These are phyloP conservation scores for Pterocles burchelli DNA, from an alignment of 2,113 vertebrate genomes.

Conservation along the genomic window DNA sequence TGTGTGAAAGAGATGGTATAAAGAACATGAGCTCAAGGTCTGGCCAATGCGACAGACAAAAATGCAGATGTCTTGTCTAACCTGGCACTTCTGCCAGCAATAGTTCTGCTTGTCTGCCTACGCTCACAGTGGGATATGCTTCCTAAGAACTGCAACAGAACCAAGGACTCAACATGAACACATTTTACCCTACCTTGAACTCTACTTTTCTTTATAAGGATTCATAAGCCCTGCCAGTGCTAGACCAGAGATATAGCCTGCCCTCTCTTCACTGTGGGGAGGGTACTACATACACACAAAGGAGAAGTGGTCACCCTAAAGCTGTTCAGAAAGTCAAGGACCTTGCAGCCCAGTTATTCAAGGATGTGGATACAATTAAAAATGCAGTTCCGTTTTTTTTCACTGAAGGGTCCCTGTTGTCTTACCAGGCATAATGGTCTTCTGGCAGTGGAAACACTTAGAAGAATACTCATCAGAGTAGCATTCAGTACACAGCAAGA, in stretches of 20 bases:
- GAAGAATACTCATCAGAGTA: constrained; percentile 81
- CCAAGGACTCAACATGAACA: not conserved
- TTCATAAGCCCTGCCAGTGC: not conserved
- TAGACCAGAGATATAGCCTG: not conserved
- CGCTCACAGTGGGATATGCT: rapidly evolving
- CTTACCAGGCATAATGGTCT: constrained; percentile 85
- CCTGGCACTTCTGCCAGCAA: not conserved
- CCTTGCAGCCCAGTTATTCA: not conserved
- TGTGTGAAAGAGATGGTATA: not conserved
- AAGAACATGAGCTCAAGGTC: not conserved
- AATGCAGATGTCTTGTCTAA: not conserved
- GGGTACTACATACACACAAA: not conserved
- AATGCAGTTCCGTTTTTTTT: not conserved
- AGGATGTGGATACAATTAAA: not conserved
- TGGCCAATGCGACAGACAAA: not conserved
- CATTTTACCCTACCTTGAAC: not conserved
- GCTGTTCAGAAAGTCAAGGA: not conserved
- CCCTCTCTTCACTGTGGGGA: not conserved
- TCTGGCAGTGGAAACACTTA: constrained; percentile 82
- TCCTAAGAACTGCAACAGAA: not conserved
- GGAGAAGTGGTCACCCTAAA: not conserved
- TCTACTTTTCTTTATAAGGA: not conserved
- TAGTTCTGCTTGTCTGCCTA: not conserved
- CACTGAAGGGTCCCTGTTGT: not conserved
- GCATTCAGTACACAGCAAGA: constrained; percentile 79